phyloP scores from a whole-genome alignment of 2,797 vertebrate species.

The Malacoctenus gilli region DNA sequence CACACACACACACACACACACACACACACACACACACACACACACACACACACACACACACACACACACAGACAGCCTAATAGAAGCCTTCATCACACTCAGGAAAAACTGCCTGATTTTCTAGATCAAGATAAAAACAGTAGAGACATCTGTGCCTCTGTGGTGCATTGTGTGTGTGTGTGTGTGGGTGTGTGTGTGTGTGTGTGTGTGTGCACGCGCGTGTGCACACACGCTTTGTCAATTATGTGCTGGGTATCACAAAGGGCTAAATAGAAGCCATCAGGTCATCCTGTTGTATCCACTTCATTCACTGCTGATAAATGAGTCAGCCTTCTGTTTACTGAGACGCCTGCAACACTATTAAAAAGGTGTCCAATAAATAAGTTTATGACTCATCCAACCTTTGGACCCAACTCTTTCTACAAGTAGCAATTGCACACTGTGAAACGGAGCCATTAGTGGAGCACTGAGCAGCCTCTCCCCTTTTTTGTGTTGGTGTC shows the following conservation, averaged over 20 bases:
- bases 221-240: too few species aligned
- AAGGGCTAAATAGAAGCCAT: conserved; percentile 10
- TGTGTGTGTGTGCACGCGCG: background rate
- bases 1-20: too few species aligned
- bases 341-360: background rate
- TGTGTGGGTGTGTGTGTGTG: conserved; percentile 2
- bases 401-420: too few species aligned
- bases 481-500: background rate
- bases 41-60: conserved; percentile 20
- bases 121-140: conserved; percentile 4
- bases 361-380: too few species aligned
- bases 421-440: too few species aligned
- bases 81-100: conserved; percentile 22
- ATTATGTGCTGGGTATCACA: too few species aligned
- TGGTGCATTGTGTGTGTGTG: background rate
- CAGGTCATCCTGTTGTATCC: conserved; percentile 14
- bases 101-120: conserved; percentile 7
- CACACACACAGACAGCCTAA: conserved; percentile 13
- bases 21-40: background rate
- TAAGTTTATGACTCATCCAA: too few species aligned
- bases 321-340: conserved; percentile 9
- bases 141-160: background rate
- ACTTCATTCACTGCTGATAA: conserved; percentile 17
- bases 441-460: too few species aligned
- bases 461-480: background rate